phyloP scores from a whole-genome alignment of 2,113 vertebrate species.

The Emydura subglobosa region DNA sequence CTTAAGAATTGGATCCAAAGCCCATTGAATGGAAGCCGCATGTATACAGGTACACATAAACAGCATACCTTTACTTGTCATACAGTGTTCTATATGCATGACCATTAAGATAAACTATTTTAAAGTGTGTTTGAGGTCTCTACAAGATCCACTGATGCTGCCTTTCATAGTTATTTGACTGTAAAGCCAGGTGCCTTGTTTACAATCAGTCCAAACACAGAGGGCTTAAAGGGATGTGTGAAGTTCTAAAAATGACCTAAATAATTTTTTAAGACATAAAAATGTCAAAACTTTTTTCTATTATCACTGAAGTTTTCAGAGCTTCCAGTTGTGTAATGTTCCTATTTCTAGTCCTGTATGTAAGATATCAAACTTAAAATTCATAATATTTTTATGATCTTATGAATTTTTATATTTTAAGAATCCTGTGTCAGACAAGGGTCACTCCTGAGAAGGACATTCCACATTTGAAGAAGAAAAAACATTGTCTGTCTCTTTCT shows the following conservation, averaged over 20 bases:
- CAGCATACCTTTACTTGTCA: too few relatives aligned
- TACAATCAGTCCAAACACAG: fast-evolving
- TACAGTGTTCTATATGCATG: too few relatives aligned
- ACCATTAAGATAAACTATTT: neutral
- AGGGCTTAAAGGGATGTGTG: neutral
- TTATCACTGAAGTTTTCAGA: neutral
- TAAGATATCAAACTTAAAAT: neutral
- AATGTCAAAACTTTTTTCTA: neutral
- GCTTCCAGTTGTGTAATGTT: neutral
- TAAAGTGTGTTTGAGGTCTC: neutral
- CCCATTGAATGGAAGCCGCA: too few relatives aligned
- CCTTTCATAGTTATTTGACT: neutral
- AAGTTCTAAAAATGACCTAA: too few relatives aligned
- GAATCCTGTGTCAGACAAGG: neutral
- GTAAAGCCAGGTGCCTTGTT: neutral
- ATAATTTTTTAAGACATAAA: neutral
- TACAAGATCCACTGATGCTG: too few relatives aligned
- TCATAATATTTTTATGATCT: neutral
- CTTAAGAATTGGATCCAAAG: too few relatives aligned
- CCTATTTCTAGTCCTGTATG: neutral
- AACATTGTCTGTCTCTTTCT: too few relatives aligned
- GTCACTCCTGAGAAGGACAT: neutral
- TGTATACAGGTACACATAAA: too few relatives aligned
- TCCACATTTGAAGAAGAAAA: neutral
- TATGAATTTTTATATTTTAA: neutral